These are phyloP conservation scores for Galemys pyrenaicus DNA, from an alignment of 2,113 vertebrate genomes.

Conservation along the genomic window DNA sequence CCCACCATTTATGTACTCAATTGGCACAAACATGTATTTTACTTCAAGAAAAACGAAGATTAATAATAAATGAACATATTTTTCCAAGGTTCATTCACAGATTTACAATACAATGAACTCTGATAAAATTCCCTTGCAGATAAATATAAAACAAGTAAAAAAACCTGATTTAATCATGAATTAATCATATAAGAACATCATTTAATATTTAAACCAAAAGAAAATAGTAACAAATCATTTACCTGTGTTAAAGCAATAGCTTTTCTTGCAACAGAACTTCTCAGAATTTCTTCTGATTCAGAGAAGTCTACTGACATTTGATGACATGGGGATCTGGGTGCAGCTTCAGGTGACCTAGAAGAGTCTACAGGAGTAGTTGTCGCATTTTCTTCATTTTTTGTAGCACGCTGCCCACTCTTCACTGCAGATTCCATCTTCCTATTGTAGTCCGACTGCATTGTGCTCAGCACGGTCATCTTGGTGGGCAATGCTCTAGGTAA, in stretches of 20 bases:
- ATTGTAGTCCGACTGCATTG: slow-evolving; percentile 58
- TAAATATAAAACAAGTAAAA: neutral
- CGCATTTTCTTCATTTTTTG: slow-evolving; percentile 72
- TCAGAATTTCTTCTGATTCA: slow-evolving; percentile 85
- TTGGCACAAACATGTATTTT: neutral
- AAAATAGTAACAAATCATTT: slow-evolving; percentile 49
- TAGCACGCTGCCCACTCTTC: slow-evolving; percentile 58
- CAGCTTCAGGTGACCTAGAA: slow-evolving; percentile 78
- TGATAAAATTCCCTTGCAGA: neutral
- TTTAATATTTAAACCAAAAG: neutral
- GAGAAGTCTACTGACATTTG: slow-evolving; percentile 96
- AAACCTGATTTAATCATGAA: neutral
- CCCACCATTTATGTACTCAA: neutral
- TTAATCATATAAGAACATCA: neutral
- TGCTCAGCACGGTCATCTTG: slow-evolving; percentile 93
- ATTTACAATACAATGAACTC: neutral
- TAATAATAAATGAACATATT: neutral
- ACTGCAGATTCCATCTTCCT: slow-evolving; percentile 73
- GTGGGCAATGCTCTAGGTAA: slow-evolving; percentile 93
- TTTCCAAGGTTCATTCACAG: neutral
- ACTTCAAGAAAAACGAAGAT: neutral
- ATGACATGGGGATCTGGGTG: slow-evolving; percentile 88
- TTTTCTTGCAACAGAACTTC: slow-evolving; percentile 79
- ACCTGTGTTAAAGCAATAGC: slow-evolving; percentile 87
- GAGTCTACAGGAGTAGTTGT: slow-evolving; percentile 61